phyloP scores from a whole-genome alignment of 2,797 vertebrate genomes.

The Schizopygopsis pylzovi region DNA sequence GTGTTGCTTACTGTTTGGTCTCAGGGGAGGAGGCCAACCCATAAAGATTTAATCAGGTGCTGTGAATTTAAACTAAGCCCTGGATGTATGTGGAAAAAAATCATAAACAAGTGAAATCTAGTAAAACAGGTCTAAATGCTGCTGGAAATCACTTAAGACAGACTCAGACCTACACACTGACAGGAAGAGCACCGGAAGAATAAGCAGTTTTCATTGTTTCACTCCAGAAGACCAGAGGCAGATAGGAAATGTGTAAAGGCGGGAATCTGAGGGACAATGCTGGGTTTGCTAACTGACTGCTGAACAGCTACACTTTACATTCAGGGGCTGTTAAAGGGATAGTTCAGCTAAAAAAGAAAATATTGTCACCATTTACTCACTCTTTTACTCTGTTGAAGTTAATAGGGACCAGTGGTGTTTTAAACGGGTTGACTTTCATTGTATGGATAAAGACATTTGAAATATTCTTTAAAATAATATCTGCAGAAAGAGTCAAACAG shows the following conservation, averaged over 20 bases:
- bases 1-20: background rate
- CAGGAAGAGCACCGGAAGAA: constrained; percentile 53
- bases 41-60: background rate
- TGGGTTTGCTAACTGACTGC: constrained; percentile 14
- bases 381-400: background rate
- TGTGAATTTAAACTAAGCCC: background rate
- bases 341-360: background rate
- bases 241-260: constrained; percentile 51
- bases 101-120: background rate
- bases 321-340: background rate
- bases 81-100: background rate
- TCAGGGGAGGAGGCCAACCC: background rate
- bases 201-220: constrained; percentile 54
- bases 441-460: background rate
- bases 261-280: constrained; percentile 50
- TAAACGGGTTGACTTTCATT: background rate
- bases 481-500: background rate
- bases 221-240: constrained; percentile 41
- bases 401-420: background rate
- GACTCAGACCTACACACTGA: background rate
- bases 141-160: background rate
- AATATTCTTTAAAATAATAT: background rate
- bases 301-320: background rate
- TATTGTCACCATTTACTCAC: background rate
- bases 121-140: constrained; percentile 2